These are phyloP conservation scores for Muntiacus muntjak DNA, from an alignment of 2,113 vertebrate genomes.

Conservation along the genomic window DNA sequence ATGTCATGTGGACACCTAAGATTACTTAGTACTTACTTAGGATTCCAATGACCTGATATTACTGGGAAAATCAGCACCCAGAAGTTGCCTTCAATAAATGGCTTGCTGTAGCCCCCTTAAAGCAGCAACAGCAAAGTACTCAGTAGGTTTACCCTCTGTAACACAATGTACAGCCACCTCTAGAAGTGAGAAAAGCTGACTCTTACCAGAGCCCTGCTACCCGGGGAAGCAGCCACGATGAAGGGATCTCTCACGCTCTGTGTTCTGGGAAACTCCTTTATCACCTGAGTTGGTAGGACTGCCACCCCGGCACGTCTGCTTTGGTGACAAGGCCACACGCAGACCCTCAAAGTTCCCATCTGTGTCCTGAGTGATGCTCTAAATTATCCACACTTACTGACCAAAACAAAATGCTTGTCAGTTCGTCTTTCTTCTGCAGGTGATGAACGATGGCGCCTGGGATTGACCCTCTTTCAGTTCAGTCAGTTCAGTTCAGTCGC, in stretches of 20 bases:
- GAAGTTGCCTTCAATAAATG: background rate
- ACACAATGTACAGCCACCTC: too few species aligned
- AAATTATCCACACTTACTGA: rapidly evolving
- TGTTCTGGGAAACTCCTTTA: background rate
- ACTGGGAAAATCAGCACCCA: too few species aligned
- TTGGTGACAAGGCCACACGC: background rate
- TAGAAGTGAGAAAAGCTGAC: background rate
- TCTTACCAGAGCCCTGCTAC: too few species aligned
- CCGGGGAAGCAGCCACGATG: background rate
- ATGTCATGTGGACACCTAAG: too few species aligned
- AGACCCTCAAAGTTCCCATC: background rate
- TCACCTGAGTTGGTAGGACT: background rate
- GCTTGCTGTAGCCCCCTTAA: background rate
- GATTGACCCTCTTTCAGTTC: rapidly evolving
- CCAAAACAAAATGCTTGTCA: background rate
- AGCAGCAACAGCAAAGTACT: background rate
- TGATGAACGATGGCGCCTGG: background rate
- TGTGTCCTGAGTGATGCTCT: background rate
- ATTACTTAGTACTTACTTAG: background rate
- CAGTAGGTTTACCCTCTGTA: rapidly evolving
- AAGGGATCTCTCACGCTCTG: rapidly evolving
- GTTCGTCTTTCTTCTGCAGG: background rate
- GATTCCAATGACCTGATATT: background rate
- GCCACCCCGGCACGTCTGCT: rapidly evolving
- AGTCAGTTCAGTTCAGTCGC: background rate